Conservation (phyloP, 2,113 vertebrate genomes). For the Rissa tridactyla region DNA sequence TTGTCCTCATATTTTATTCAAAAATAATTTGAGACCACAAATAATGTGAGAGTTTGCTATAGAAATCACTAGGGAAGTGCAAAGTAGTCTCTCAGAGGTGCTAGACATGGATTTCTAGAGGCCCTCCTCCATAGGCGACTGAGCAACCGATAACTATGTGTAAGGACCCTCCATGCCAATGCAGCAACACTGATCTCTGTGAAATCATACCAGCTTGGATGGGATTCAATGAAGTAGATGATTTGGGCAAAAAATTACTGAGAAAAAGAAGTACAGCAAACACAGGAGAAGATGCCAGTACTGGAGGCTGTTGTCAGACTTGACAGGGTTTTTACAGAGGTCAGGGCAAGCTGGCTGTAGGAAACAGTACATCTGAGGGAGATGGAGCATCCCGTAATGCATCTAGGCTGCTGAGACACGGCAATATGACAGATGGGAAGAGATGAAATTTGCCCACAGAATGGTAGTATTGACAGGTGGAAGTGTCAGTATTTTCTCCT, state of each 20-base stretch:
- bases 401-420: neutral
- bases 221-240: rapidly evolving
- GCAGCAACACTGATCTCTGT: neutral
- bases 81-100: neutral
- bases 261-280: neutral
- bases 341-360: neutral
- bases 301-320: neutral
- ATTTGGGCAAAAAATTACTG: neutral
- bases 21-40: neutral
- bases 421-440: neutral
- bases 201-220: neutral
- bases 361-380: neutral
- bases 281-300: neutral
- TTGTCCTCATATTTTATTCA: conserved; percentile 30
- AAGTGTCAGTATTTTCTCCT: neutral
- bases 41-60: neutral
- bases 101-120: neutral
- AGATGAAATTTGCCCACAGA: neutral
- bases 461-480: neutral
- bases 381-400: neutral
- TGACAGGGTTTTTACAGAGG: neutral
- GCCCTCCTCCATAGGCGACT: rapidly evolving
- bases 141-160: neutral
- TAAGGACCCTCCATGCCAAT: neutral
- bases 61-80: neutral